These are phyloP conservation scores for Myotis davidii DNA, from an alignment of 2,113 vertebrate genomes.

Conservation along the genomic window DNA sequence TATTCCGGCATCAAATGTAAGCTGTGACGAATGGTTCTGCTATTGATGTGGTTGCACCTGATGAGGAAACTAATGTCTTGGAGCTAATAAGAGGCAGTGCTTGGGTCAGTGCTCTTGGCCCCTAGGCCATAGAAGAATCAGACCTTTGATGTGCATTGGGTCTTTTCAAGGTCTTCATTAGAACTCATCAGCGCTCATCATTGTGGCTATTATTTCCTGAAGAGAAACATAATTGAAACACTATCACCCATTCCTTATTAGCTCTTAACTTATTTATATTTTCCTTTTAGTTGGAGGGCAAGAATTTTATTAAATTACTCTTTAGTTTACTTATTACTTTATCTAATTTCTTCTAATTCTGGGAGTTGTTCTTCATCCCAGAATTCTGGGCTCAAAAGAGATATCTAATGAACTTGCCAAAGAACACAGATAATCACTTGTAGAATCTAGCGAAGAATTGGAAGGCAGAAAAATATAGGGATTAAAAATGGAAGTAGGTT, in stretches of 20 bases:
- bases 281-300: neutral
- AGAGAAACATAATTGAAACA: neutral
- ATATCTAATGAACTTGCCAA: neutral
- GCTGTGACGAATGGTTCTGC: neutral
- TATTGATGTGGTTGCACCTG: neutral
- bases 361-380: neutral
- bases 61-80: neutral
- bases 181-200: neutral
- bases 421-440: neutral
- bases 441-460: neutral
- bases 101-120: neutral
- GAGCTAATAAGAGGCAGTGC: neutral
- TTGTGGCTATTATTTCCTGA: neutral
- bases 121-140: neutral
- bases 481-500: neutral
- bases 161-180: neutral
- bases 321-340: neutral
- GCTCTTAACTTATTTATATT: conserved; percentile 1
- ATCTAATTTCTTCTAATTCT: neutral
- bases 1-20: neutral
- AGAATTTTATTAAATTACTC: neutral
- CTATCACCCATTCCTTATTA: neutral
- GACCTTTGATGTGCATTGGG: neutral
- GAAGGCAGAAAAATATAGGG: neutral
- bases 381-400: conserved; percentile 34